These are phyloP conservation scores for Bombus pascuorum DNA, from an alignment of 1,140 invertebrate species.

Conservation along the genomic window DNA sequence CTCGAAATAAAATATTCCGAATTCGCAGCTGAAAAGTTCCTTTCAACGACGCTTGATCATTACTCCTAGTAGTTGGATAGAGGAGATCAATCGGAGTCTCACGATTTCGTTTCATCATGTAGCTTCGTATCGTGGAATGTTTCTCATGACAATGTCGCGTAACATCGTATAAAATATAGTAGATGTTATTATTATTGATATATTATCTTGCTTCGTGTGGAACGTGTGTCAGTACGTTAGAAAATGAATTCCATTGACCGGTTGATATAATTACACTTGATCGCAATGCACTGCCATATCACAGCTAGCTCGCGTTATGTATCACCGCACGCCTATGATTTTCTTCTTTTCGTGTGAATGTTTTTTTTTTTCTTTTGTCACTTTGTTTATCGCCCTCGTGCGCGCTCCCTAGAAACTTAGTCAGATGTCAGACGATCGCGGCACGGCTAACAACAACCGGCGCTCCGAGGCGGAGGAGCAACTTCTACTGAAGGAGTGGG, in stretches of 20 bases:
- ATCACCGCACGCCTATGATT: slow-evolving; percentile 75
- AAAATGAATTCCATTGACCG: slow-evolving; percentile 41
- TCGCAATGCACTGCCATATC: slow-evolving; percentile 48
- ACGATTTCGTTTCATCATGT: not conserved
- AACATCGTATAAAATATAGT: slow-evolving; percentile 1
- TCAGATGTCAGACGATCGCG: slow-evolving; percentile 76
- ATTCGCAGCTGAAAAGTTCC: not conserved
- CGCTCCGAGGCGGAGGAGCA: slow-evolving; percentile 87
- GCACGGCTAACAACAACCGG: slow-evolving; percentile 73
- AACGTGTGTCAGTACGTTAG: slow-evolving; percentile 37
- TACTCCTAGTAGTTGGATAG: not conserved
- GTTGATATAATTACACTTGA: slow-evolving; percentile 31
- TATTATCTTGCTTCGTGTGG: slow-evolving; percentile 15
- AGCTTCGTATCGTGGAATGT: slow-evolving; percentile 11
- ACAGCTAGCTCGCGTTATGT: slow-evolving; percentile 62
- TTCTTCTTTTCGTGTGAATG: slow-evolving; percentile 63
- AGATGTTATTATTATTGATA: slow-evolving; percentile 23
- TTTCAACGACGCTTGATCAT: not conserved
- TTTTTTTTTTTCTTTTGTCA: slow-evolving; percentile 73
- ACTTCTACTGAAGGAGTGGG: slow-evolving; percentile 90
- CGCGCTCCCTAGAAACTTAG: slow-evolving; percentile 77
- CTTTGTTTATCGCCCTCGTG: slow-evolving; percentile 74
- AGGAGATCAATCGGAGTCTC: not conserved
- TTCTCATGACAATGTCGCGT: not conserved
- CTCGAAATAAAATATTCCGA: not conserved